Evolutionary conservation across 2,888 invertebrate genomes (phyloP).

Genomic region (Marronus borbonicus): DNA sequence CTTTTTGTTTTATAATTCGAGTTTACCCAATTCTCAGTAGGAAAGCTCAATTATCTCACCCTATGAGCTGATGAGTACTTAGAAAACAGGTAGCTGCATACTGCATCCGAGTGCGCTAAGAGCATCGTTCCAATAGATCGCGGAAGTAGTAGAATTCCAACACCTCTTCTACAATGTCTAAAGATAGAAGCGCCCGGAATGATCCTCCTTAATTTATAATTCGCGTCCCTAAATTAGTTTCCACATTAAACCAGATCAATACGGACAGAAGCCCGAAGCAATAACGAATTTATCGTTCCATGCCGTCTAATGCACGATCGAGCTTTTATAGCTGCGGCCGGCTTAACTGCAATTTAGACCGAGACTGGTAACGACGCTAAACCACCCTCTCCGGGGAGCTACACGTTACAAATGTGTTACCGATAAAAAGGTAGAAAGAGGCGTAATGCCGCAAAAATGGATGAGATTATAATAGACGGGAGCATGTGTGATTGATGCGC

Average conservation of each 20-base stretch:
- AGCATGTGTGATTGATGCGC: not conserved
- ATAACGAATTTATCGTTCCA: conserved; percentile 48
- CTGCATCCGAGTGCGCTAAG: no score
- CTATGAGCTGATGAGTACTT: no score
- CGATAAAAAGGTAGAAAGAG: conserved; percentile 9
- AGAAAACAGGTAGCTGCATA: no score
- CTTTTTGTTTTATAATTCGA: no score
- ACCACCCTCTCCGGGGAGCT: conserved; percentile 6
- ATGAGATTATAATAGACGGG: not conserved
- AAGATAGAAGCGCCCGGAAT: not conserved
- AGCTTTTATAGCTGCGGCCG: conserved; percentile 38
- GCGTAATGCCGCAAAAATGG: not conserved
- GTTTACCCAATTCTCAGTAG: no score
- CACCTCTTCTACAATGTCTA: no score
- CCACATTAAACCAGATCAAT: conserved; percentile 45
- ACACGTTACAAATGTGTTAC: conserved; percentile 14
- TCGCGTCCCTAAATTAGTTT: conserved; percentile 39
- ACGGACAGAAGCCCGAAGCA: conserved; percentile 33
- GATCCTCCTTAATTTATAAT: conserved; percentile 33
- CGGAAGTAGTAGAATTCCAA: no score
- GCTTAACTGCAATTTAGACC: conserved; percentile 41
- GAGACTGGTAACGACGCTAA: conserved; percentile 12
- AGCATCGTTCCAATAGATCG: no score
- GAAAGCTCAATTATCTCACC: no score
- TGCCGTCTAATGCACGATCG: conserved; percentile 36